Evolutionary conservation across 2,888 invertebrate genomes (phyloP).

Genomic region (Chloroclystis v-ata): DNA sequence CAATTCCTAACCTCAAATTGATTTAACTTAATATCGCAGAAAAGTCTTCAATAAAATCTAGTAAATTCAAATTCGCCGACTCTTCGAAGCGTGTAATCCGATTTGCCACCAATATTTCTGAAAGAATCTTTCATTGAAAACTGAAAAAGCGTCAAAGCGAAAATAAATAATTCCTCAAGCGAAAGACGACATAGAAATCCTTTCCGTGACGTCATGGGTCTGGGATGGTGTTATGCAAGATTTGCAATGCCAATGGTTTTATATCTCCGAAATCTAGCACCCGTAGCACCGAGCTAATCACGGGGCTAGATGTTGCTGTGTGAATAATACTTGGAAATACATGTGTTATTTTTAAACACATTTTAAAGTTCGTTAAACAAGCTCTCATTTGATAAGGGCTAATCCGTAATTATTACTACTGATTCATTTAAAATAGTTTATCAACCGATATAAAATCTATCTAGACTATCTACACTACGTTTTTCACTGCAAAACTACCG

Average conservation of each 20-base stretch:
- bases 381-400: no score
- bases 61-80: background rate
- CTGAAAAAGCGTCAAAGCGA: constrained; percentile 22
- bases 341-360: no score
- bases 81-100: background rate
- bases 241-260: background rate
- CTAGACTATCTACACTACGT: no score
- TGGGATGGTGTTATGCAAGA: constrained; percentile 22
- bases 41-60: background rate
- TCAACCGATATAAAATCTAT: no score
- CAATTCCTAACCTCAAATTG: background rate
- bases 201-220: constrained; percentile 28
- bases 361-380: no score
- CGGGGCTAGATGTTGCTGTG: no score
- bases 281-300: no score
- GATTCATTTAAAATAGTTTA: no score
- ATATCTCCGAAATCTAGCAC: no score
- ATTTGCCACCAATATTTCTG: constrained; percentile 10
- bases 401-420: no score
- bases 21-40: background rate
- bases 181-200: constrained; percentile 27
- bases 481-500: no score
- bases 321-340: no score
- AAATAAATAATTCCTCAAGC: constrained; percentile 30
- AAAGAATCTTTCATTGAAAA: constrained; percentile 7